Evolutionary conservation across 2,888 invertebrate species (phyloP).

Genomic region (Deilephila elpenor): DNA sequence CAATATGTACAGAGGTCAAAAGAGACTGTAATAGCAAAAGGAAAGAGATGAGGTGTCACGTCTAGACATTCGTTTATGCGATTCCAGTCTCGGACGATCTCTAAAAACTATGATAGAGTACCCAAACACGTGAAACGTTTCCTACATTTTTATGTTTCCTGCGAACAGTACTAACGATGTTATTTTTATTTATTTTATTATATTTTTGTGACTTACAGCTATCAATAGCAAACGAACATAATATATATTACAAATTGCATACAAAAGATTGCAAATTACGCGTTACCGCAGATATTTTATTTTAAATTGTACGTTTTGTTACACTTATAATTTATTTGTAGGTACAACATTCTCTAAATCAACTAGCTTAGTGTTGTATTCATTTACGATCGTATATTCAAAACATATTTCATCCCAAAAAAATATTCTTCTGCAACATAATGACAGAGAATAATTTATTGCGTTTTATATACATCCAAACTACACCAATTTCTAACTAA

Average conservation of each 20-base stretch:
- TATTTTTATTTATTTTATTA: neutral
- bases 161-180: neutral
- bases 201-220: no score
- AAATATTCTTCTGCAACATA: no score
- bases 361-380: no score
- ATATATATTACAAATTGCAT: no score
- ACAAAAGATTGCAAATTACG: no score
- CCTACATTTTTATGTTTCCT: neutral
- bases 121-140: conserved; percentile 5
- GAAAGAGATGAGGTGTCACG: conserved; percentile 11
- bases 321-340: neutral
- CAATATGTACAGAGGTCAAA: conserved; percentile 12
- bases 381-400: no score
- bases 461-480: no score
- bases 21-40: neutral
- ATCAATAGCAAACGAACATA: no score
- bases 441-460: no score
- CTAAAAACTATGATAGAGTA: conserved; percentile 9
- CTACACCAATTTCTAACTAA: no score
- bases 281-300: neutral
- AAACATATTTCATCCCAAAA: no score
- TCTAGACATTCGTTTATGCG: conserved; percentile 19
- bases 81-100: neutral
- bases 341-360: no score
- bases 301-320: neutral